Percentiles rank a stretch among this genome's conserved stretches.
These are phyloP conservation scores for Oenanthe oenanthe DNA, from an alignment of 2,113 vertebrate species.

Conservation along the genomic window DNA sequence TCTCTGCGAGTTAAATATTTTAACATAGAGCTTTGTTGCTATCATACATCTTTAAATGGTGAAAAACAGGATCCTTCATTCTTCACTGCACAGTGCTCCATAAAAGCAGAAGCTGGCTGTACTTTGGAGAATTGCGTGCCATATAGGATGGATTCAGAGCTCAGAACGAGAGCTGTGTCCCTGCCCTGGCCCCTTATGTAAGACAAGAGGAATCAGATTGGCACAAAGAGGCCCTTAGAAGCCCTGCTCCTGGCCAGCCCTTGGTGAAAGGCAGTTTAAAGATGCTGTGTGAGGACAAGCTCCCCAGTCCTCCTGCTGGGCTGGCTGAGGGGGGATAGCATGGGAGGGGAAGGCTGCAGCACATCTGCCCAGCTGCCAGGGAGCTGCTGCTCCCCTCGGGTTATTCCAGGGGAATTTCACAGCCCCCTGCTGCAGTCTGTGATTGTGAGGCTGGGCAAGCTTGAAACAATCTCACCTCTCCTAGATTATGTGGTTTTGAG, in stretches of 20 bases:
- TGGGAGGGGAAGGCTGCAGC: background rate
- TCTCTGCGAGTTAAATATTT: slow-evolving; percentile 60
- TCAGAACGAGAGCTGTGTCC: background rate
- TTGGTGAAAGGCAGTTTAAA: background rate
- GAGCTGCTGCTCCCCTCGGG: background rate
- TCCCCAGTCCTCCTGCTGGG: background rate
- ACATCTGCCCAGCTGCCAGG: rapidly evolving
- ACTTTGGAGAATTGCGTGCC: slow-evolving; percentile 60
- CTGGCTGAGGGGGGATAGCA: background rate
- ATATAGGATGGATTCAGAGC: slow-evolving; percentile 45
- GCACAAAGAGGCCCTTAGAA: slow-evolving; percentile 57
- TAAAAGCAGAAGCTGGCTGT: slow-evolving; percentile 54
- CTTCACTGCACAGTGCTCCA: slow-evolving; percentile 16
- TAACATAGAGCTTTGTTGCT: slow-evolving; percentile 65
- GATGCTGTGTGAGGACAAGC: slow-evolving; percentile 14
- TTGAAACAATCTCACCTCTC: background rate
- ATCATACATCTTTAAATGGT: slow-evolving; percentile 63
- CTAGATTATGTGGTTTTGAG: background rate
- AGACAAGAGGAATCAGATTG: slow-evolving; percentile 45
- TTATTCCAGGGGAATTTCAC: background rate
- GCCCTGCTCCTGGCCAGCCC: slow-evolving; percentile 11
- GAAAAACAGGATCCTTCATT: slow-evolving; percentile 59
- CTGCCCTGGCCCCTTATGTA: slow-evolving; percentile 46
- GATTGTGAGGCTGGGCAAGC: background rate
- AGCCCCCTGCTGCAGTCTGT: background rate